Evolutionary conservation across 2,797 vertebrate species (phyloP), one percentile per base, ranked within the genome.

Genomic region (Eulemur coronatus): DNA sequence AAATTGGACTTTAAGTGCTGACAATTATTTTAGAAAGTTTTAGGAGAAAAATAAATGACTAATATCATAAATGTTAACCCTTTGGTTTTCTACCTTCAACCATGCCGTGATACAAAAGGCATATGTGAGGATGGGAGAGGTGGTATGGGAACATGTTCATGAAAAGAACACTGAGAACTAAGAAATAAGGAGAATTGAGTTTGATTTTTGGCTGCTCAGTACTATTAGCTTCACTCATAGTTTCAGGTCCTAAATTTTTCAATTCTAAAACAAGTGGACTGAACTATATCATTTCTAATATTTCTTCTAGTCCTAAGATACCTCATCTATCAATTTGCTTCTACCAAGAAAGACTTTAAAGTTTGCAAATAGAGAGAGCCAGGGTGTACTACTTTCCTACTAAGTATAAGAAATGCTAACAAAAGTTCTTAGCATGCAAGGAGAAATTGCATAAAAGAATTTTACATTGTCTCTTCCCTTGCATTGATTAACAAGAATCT

Each of bases 1-100:
- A 89, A 80, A 75, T 17, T 91, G 52, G 46, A 55, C 76, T 92
- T 75, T 65, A 38, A 63, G 35, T 63, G 30, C 46, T 70, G 14
- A 82, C 5, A 4, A 92, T 38, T 72, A 80, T 22, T 72, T 89
- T 89, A 87, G 55, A 38, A 91, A 84, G 13, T 50, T 67, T 95
- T 55, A 28, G 22, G 24, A 57, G 5, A 8, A 59, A 89, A 93
- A 73, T 6, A 52, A 57, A 69, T 59, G 69, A 55, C 30, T 57
- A 48, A 55, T 59, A 52, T 22, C 41, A 78, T 48, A 67, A 69
- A 61, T 9, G 41, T 59, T 59, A 76, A 84, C 18, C 18, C 17
- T 84, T 78, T 41, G 14, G 15, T 84, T 95, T 73, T 84, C n/a
- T 30, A 50, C 48, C 28, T 24, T 84, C 20, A 69, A n/a, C 50